phyloP scores from a whole-genome alignment of 2,797 vertebrate species.

The Streptopelia turtur region DNA sequence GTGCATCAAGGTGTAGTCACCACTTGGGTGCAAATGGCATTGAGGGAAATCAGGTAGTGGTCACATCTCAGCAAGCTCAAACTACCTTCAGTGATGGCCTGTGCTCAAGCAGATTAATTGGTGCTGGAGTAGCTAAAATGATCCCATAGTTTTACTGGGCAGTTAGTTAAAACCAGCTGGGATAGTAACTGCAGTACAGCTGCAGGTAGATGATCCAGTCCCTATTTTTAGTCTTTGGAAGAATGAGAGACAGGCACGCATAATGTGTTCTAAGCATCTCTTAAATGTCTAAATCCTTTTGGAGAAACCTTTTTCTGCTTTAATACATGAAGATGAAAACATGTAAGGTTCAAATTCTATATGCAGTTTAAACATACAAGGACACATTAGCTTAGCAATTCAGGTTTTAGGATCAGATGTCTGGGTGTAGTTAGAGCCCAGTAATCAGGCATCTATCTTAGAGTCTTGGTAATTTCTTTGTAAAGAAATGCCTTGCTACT shows the following conservation, averaged over 20 bases:
- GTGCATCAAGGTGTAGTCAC: rapidly evolving
- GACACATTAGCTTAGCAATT: neutral
- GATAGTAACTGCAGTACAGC: neutral
- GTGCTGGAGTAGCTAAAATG: neutral
- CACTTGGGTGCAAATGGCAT: neutral
- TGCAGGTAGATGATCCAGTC: neutral
- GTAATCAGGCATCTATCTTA: neutral
- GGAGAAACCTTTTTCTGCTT: neutral
- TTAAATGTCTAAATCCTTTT: neutral
- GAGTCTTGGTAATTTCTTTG: neutral
- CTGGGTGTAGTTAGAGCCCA: neutral
- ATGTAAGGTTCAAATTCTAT: neutral
- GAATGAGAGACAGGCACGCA: neutral
- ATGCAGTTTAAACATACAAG: neutral
- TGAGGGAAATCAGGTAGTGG: neutral
- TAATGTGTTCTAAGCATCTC: neutral
- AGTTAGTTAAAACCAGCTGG: neutral
- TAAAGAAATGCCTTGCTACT: neutral
- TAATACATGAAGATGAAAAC: neutral
- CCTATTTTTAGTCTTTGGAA: neutral
- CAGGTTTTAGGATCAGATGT: neutral
- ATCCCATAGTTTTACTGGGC: neutral
- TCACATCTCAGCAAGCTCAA: neutral
- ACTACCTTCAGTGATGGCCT: rapidly evolving
- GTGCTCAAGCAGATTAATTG: neutral